Evolutionary conservation across 92 coral and sea anemone species (phyloP).

Genomic region (Ricordea florida): DNA sequence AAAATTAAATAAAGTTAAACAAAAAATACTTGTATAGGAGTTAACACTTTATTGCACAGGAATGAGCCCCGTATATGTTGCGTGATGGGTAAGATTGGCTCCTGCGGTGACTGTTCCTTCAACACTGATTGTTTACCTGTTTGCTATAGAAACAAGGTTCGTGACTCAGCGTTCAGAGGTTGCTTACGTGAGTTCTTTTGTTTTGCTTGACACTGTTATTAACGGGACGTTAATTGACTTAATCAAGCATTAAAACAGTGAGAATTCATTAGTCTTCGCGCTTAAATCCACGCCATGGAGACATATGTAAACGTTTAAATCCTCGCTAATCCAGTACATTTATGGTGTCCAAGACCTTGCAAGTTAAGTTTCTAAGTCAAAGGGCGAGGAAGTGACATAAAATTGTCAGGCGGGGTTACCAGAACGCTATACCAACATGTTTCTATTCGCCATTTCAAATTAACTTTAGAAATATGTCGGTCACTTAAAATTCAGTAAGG

Average conservation of each 20-base stretch:
- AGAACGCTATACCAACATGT: background rate
- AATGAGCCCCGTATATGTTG: too few species aligned
- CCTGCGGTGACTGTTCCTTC: too few species aligned
- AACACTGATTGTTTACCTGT: slow-evolving; percentile 18
- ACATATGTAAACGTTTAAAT: background rate
- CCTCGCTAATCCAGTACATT: background rate
- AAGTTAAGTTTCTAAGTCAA: background rate
- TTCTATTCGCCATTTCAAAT: slow-evolving; percentile 31
- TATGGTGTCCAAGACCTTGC: background rate
- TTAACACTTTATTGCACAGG: too few species aligned
- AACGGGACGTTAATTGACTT: slow-evolving; percentile 30
- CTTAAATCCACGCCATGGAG: background rate
- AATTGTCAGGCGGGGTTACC: background rate
- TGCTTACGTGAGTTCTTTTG: background rate
- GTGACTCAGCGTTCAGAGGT: slow-evolving; percentile 39
- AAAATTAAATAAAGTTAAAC: too few species aligned
- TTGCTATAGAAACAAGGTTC: slow-evolving; percentile 22
- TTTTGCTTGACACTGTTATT: slow-evolving; percentile 12
- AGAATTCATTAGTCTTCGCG: background rate
- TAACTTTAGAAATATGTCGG: slow-evolving; percentile 34
- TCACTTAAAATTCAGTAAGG: slow-evolving; percentile 21
- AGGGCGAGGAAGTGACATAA: background rate
- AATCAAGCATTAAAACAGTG: slow-evolving; percentile 36
- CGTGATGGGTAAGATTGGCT: too few species aligned
- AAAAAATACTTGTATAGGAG: too few species aligned